Evolutionary conservation across 2,888 invertebrate genomes (phyloP).

Genomic region (Reticulitermes lucifugus): DNA sequence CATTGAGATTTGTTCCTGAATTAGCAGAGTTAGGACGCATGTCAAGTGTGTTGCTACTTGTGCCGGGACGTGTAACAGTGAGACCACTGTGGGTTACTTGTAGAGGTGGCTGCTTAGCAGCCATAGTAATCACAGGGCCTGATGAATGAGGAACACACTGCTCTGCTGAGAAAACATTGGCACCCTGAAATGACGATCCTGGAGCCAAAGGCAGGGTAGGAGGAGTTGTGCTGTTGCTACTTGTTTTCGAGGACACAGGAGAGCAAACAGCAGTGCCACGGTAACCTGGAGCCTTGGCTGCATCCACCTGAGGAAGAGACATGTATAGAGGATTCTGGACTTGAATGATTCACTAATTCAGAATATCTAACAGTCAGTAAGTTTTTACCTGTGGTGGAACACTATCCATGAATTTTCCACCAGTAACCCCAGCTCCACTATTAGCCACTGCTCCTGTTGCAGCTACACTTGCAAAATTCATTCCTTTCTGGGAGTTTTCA

Average conservation of each 20-base stretch:
- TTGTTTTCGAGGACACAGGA: conserved; percentile 75
- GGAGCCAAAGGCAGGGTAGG: conserved; percentile 47
- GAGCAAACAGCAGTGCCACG: conserved; percentile 83
- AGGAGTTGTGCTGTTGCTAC: conserved; percentile 65
- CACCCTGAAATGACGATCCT: conserved; percentile 43
- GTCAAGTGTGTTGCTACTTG: conserved; percentile 13
- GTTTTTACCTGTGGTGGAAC: conserved; percentile 65
- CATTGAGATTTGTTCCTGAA: conserved; percentile 17
- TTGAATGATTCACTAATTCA: background rate
- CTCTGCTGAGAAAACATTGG: conserved; percentile 47
- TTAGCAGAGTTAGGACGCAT: conserved; percentile 12
- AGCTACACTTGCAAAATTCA: conserved; percentile 79
- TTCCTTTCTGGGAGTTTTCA: conserved; percentile 67
- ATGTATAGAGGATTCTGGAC: background rate
- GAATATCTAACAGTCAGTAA: background rate
- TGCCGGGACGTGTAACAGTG: conserved; percentile 5
- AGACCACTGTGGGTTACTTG: conserved; percentile 24
- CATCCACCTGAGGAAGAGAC: conserved; percentile 73
- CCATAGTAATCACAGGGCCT: conserved; percentile 43
- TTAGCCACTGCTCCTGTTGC: conserved; percentile 67
- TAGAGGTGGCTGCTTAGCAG: conserved; percentile 43
- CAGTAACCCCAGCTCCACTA: conserved; percentile 45
- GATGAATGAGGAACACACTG: conserved; percentile 49
- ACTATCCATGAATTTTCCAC: conserved; percentile 66
- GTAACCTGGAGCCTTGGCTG: conserved; percentile 92